A percentile compares a stretch with the other conserved stretches of the same genome.
These are phyloP conservation scores for Ectropis grisescens DNA, from an alignment of 1,140 invertebrate species.

Conservation along the genomic window DNA sequence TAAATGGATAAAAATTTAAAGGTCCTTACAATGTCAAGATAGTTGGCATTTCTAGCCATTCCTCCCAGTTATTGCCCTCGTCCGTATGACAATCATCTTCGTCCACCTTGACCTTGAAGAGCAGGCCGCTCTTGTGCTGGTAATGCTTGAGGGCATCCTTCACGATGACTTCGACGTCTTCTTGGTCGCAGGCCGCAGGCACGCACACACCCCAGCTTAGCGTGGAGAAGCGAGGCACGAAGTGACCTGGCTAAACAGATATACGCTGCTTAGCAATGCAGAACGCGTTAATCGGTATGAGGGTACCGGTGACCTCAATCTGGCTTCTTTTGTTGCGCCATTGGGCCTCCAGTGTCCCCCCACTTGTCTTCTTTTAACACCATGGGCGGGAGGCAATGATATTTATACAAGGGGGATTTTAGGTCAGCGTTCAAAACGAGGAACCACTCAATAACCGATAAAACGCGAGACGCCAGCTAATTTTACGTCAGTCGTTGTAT, in stretches of 20 bases:
- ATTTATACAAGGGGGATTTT: no score
- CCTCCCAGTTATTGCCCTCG: slow-evolving; percentile 45
- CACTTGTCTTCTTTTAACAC: no score
- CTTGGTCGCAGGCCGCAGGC: slow-evolving; percentile 72
- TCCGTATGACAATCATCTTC: slow-evolving; percentile 72
- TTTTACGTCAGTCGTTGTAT: no score
- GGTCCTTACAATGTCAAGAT: slow-evolving; percentile 56
- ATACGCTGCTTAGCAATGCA: slow-evolving; percentile 28
- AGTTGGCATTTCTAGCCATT: slow-evolving; percentile 57
- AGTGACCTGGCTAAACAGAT: slow-evolving; percentile 75
- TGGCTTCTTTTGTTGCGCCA: no score
- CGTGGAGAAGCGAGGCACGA: slow-evolving; percentile 77
- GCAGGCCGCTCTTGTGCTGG: slow-evolving; percentile 71
- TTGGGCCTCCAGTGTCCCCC: no score
- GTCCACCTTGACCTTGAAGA: slow-evolving; percentile 71
- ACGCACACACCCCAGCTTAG: slow-evolving; percentile 79
- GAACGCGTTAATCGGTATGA: no score
- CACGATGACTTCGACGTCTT: slow-evolving; percentile 72
- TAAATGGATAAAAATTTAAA: no score
- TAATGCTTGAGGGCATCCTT: slow-evolving; percentile 70
- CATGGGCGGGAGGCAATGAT: no score
- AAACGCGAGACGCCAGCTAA: no score
- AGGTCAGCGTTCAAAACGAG: no score
- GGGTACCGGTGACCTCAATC: no score
- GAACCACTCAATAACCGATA: no score